Base-by-base conservation (phyloP, 2,113 vertebrate species). In the Seriola aureovittata region DNA sequence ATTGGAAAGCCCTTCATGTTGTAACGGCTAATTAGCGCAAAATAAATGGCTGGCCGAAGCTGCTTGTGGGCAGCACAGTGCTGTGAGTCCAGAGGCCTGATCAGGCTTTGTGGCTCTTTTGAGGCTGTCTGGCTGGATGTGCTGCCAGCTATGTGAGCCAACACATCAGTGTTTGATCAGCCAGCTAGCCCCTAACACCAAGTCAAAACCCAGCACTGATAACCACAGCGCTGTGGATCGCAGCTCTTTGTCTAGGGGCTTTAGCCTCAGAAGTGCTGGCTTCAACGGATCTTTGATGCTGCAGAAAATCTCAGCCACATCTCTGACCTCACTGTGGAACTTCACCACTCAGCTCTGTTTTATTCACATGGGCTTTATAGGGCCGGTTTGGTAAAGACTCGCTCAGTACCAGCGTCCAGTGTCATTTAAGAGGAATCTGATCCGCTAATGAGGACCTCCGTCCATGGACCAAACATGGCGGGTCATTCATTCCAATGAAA, bases 251-350 rank as follows among this genome's bases (percentile, higher is more conserved):
- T 89, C 78, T 11, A 19, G 67, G 71, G 80, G 80, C 75, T 87
- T 86, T n/a, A 58, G 54, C 54, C 54, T 90, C 79, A 91, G 84
- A 89, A 87, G 78, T 84, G 81, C 84, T 88, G 87, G 86, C 83
- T 89, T 90, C 82, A 63, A 80, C 57, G 62, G 70, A 86, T 64
- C 82, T 87, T 84, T 76, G 66, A 81, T 84, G 85, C 84, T 83
- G 78, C 71, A 80, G 48, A 82, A 87, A 72, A 90, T 85, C 75
- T 82, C 79, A 62, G 85, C 69, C 84, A 77, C 23, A 70, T 46
- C 75, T 66, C 84, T 91, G 84, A 91, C 87, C 84, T 93, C 93
- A 93, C 85, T 72, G 80, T 38, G 55, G 52, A 85, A 79, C 71
- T 50, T 78, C 75, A 38, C 64, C 34, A 32, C 21, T 44, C 52